Evolutionary conservation across 2,113 vertebrate genomes (phyloP), one percentile per base, ranked within the genome.

Genomic region (Etheostoma spectabile): DNA sequence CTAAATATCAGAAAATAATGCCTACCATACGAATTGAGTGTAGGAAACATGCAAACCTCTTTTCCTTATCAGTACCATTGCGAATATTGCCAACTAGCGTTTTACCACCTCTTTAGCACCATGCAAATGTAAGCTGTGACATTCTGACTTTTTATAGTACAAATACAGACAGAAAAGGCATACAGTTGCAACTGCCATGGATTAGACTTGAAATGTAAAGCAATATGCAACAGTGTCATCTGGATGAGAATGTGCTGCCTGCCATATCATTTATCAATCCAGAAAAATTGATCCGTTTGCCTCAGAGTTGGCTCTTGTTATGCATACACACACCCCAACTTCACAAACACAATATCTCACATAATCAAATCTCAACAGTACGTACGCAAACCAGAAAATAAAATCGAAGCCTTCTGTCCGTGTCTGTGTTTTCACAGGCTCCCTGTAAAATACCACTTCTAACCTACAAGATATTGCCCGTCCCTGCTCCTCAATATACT

Each of bases 351-450:
- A 83, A 59, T 49, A 53, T 65, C 46, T 35, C 64, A 45, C 55
- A 14, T 73, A 64, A 84, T 80, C 64, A 78, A 38, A 86, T 79
- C 56, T 42, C 46, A 22, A 56, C 53, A 57, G 55, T 46, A 64
- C 62, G 48, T 61, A 76, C 74, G 70, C 80, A 84, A 85, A 89
- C 27, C 42, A 80, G 52, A 71, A 61, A 69, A 76, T 70, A 27
- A 55, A 60, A 33, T 22, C 4, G 30, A 6, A 5, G 8, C 49
- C 74, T 18, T 75, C 74, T 53, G 68, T 67, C 49, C 61, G 21
- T 15, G 56, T 56, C 22, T 52, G 61, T 42, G 30, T 80, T 55
- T 80, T 75, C 60, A 56, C 1, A 10, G 18, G 13, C 80, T 73
- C n/a, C 10, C 68, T 74, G 49, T 64, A 77, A 77, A 73, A 51